Evolutionary conservation across 1,140 invertebrate species (phyloP).

Genomic region (Tetramorium alpestre): DNA sequence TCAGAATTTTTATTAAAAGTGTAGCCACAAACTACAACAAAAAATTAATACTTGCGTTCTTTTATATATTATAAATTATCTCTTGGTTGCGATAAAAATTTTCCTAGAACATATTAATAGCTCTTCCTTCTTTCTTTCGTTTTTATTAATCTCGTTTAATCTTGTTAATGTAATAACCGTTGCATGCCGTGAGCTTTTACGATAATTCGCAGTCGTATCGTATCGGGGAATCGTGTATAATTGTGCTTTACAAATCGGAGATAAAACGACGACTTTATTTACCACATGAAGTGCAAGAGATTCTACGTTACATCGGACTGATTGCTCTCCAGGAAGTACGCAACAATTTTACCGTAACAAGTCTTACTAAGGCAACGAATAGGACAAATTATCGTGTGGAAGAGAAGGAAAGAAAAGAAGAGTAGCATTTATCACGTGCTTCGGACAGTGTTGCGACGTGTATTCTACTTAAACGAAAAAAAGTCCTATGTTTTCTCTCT

Average conservation of each 20-base stretch:
- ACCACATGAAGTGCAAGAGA: neutral
- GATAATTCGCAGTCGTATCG: slow-evolving; percentile 10
- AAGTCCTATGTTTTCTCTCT: neutral
- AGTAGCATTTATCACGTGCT: slow-evolving; percentile 25
- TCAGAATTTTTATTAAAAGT: neutral
- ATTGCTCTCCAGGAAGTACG: slow-evolving; percentile 7
- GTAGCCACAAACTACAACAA: neutral
- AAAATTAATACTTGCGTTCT: neutral
- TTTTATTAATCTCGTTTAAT: slow-evolving; percentile 15
- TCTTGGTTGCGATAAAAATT: neutral
- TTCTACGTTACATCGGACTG: slow-evolving; percentile 21
- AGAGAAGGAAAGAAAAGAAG: neutral
- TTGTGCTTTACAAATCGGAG: slow-evolving; percentile 30
- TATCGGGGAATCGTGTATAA: slow-evolving; percentile 18
- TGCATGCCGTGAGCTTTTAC: slow-evolving; percentile 8
- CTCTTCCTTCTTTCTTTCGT: neutral
- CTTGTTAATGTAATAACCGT: neutral
- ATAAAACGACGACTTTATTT: slow-evolving; percentile 29
- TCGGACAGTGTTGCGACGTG: neutral
- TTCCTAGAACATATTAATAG: neutral
- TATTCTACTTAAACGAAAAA: slow-evolving; percentile 34
- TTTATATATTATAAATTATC: neutral
- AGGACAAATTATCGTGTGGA: neutral
- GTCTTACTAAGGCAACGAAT: slow-evolving; percentile 1
- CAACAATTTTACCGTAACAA: slow-evolving; percentile 17